These are phyloP conservation scores for Eidolon dupreanum DNA, from an alignment of 2,797 vertebrate genomes.

Conservation along the genomic window DNA sequence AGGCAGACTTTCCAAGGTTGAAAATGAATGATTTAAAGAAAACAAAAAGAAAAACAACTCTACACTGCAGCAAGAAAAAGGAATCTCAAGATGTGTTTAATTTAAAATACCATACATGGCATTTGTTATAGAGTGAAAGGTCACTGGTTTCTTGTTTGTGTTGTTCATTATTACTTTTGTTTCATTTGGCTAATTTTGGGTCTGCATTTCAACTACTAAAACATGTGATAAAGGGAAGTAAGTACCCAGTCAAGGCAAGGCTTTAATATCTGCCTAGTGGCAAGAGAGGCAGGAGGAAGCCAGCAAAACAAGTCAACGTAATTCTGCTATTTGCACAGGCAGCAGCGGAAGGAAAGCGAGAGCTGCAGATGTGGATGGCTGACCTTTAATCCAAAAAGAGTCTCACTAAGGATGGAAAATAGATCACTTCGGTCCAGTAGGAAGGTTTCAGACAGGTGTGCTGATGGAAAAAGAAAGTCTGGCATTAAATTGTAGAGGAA, in stretches of 20 bases:
- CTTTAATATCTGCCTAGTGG: background rate
- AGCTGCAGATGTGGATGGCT: background rate
- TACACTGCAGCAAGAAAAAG: background rate
- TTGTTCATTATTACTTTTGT: background rate
- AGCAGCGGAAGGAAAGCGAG: background rate
- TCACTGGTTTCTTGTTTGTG: background rate
- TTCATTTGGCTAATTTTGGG: constrained; percentile 2
- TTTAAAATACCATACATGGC: constrained; percentile 18
- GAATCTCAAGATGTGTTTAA: constrained; percentile 5
- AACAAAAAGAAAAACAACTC: constrained; percentile 15
- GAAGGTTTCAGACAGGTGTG: constrained; percentile 59
- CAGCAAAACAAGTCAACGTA: background rate
- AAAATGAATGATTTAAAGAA: constrained; percentile 17
- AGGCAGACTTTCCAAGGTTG: constrained; percentile 19
- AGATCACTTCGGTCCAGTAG: constrained; percentile 51
- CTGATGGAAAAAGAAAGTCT: constrained; percentile 51
- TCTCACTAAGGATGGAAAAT: constrained; percentile 59
- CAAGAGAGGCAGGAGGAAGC: background rate
- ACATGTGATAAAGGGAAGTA: background rate
- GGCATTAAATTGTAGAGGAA: constrained; percentile 56
- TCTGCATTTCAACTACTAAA: constrained; percentile 9
- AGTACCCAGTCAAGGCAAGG: background rate
- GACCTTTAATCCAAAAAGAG: constrained; percentile 67
- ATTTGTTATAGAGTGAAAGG: background rate
- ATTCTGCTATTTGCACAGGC: constrained; percentile 42